Evolutionary conservation across 2,888 invertebrate species (phyloP), one percentile per base, ranked within the genome.

Genomic region (Hypolimnas misippus): DNA sequence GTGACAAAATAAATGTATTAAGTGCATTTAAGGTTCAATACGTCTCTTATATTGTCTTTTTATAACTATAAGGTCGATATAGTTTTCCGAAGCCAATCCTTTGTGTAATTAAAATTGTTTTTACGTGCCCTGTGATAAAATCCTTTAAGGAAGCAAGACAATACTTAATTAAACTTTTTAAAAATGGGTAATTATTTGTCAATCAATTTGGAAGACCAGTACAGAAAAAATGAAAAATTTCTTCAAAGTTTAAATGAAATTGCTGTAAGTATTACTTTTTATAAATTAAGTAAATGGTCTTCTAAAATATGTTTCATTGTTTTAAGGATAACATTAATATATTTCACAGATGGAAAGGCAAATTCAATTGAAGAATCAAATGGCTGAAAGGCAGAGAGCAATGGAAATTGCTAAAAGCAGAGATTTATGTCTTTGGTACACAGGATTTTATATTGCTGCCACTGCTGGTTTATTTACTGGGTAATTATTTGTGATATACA

Each of bases 281-380:
- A 42, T 25, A 3, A 3, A 3, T 25, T 1, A 5, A 16, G 14
- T 14, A 8, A 1, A 14, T 6, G 16, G n/a, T 40, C 14, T n/a
- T n/a, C n/a, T n/a, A n/a, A n/a, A n/a, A n/a, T n/a, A n/a, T n/a
- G n/a, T n/a, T n/a, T n/a, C n/a, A 3, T 10, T 33, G 8, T 17
- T 42, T 42, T 17, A 16, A 42, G 10, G 8, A 16, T 16, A 0
- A 42, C 10, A 4, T 46, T 19, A 19, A 19, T 12, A 12, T 46
- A 10, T 17, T 12, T 46, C 21, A 14, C 69, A 95, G 96, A 93
- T 96, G 92, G 96, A 96, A 77, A 92, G 96, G 64, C 96, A 96
- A 88, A 94, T 97, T 69, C 96, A 96, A 78, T 93, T 97, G 93
- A 95, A 95, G 81, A 95, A 95, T 83, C 95, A 96, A 84, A 94